Base-by-base conservation (phyloP, 2,113 vertebrate species). In the Plotosus lineatus region DNA sequence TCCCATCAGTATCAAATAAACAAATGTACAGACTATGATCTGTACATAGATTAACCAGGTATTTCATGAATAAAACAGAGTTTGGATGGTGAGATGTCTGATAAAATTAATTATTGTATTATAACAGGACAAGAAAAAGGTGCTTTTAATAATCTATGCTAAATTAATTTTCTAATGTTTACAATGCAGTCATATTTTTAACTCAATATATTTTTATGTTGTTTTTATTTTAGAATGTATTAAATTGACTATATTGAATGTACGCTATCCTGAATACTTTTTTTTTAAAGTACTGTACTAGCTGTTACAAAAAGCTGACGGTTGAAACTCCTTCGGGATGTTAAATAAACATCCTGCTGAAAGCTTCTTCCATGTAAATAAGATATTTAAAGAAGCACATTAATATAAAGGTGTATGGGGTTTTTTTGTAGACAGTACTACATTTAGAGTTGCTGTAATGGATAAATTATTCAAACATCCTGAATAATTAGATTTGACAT, bases 71-170 rank as follows among this genome's bases (percentile, higher is more conserved):
- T 23, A 38, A 38, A 19, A 40, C 38, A 3, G 12, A 26, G 44
- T 11, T 23, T 23, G 6, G 11, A 23, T 17, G 40, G 65, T 69
- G 23, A 14, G 65, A 69, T 44, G 40, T 46, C 65, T 15, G 12
- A 69, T 69, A 69, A 69, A 69, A 40, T 69, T 3, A 6, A 68
- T 15, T n/a, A 46, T 69, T 69, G 42, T 69, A 69, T 69, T 46
- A 26, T 14, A 26, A 69, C 65, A 69, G n/a, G 38, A 44, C 65
- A 69, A 44, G 65, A 46, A 17, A n/a, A n/a, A n/a, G n/a, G 11
- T 15, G 40, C n/a, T 26, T 46, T 46, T 69, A 69, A 26, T 46
- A 2, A 2, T 69, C 19, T 69, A 44, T 28, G 8, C 65, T 7
- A 26, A 2, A 69, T 23, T n/a, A 69, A 3, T 26, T 69, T 69